phyloP scores from a whole-genome alignment of 2,797 vertebrate genomes.

The Alcedo atthis region DNA sequence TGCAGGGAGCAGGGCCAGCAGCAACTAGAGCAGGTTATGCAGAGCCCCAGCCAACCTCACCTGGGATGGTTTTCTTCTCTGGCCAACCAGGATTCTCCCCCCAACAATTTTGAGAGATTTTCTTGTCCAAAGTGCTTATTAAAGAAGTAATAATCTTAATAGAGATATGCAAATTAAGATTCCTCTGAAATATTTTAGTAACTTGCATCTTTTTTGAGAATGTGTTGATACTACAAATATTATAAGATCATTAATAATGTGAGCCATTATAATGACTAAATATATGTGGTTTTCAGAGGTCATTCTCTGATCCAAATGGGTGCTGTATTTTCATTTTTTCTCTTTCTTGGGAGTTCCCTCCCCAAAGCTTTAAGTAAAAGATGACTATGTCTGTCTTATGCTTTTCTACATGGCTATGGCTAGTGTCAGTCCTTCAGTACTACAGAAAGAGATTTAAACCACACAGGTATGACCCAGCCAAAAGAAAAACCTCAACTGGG shows the following conservation, averaged over 20 bases:
- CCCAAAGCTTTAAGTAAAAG: not conserved
- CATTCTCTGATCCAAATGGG: not conserved
- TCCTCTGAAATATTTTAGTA: not conserved
- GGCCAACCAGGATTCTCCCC: not conserved
- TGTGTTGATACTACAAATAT: too few relatives aligned
- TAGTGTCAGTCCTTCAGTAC: not conserved
- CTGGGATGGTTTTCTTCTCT: not conserved
- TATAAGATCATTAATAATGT: too few relatives aligned
- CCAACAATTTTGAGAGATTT: not conserved
- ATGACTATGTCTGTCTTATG: not conserved
- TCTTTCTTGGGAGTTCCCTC: too few relatives aligned
- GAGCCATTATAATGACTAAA: not conserved
- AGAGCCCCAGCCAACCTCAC: not conserved
- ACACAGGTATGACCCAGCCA: accelerated
- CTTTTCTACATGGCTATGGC: not conserved
- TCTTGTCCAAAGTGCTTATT: not conserved
- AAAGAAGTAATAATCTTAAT: not conserved
- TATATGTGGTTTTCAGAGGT: not conserved
- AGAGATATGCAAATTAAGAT: not conserved
- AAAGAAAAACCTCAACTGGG: not conserved
- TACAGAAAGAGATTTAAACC: not conserved
- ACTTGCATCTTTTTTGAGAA: too few relatives aligned
- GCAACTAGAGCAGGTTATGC: not conserved
- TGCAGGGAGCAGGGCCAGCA: not conserved
- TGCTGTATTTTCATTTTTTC: not conserved